Conservation (phyloP, 1,140 invertebrate species). For the Lordiphosa stackelbergi region DNA sequence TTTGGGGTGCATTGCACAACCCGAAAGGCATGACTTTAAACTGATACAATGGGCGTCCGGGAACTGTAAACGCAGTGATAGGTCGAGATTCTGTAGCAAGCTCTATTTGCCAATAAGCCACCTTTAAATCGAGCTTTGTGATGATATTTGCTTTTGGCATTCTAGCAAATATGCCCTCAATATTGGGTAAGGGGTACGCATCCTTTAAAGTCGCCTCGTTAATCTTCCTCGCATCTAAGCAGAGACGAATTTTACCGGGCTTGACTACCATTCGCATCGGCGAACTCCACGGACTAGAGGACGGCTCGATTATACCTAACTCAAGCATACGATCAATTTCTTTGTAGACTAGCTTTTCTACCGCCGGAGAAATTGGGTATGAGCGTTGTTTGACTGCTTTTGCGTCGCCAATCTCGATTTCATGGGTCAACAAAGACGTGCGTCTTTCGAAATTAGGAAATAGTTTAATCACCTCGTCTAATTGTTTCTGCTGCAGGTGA, state of each 20-base stretch:
- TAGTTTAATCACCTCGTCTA: neutral
- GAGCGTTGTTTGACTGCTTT: neutral
- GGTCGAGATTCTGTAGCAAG: neutral
- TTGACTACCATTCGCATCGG: too few species aligned
- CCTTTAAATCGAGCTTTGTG: neutral
- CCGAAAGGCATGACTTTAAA: too few species aligned
- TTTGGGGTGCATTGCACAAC: too few species aligned
- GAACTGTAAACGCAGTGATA: too few species aligned
- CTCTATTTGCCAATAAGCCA: neutral
- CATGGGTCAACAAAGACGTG: neutral
- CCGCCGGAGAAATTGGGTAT: neutral
- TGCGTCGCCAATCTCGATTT: neutral
- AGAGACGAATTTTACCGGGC: too few species aligned
- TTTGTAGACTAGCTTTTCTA: neutral
- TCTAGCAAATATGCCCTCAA: neutral
- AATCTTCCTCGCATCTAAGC: too few species aligned
- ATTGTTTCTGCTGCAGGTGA: neutral
- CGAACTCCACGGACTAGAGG: too few species aligned
- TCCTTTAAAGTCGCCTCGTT: too few species aligned
- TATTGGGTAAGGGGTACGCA: neutral
- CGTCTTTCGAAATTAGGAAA: neutral
- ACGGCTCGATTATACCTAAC: neutral
- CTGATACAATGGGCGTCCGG: too few species aligned
- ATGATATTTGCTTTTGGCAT: constrained; percentile 1
- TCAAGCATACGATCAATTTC: neutral